Conservation (phyloP, 92 coral and sea anemone genomes). For the Epizoanthus ramosus region DNA sequence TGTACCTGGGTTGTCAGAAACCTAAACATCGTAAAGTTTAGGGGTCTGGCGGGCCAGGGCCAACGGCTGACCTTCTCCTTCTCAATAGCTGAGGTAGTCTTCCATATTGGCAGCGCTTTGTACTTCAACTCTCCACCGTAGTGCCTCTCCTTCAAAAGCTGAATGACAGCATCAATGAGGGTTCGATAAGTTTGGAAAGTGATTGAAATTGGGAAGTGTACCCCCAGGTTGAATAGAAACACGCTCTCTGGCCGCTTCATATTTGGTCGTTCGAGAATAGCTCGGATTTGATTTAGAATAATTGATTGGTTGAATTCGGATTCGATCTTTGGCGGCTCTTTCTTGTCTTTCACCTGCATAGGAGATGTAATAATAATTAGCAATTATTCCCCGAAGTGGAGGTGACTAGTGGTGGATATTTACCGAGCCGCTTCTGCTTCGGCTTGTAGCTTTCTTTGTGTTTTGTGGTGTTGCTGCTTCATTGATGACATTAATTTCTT, state of each 20-base stretch:
- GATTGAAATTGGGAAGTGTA: slow-evolving; percentile 64
- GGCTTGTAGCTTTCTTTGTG: too few relatives aligned
- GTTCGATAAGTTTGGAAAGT: slow-evolving; percentile 46
- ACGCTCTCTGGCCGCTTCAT: slow-evolving; percentile 52
- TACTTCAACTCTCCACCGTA: slow-evolving; percentile 40
- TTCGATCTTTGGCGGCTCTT: slow-evolving; percentile 49
- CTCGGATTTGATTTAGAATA: slow-evolving; percentile 42
- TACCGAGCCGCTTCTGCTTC: too few relatives aligned
- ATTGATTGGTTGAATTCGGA: slow-evolving; percentile 54
- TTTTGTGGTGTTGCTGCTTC: too few relatives aligned
- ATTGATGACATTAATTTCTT: too few relatives aligned
- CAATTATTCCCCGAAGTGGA: too few relatives aligned
- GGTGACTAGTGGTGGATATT: too few relatives aligned
- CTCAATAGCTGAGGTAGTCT: slow-evolving; percentile 68
- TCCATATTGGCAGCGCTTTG: slow-evolving; percentile 56
- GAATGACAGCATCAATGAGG: slow-evolving; percentile 51
- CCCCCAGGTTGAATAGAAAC: slow-evolving; percentile 60
- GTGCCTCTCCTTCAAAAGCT: slow-evolving; percentile 33
- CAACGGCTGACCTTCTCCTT: slow-evolving; percentile 51
- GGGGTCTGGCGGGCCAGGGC: slow-evolving; percentile 47
- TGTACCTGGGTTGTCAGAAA: slow-evolving; percentile 79
- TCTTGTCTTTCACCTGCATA: slow-evolving; percentile 63
- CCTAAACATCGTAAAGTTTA: slow-evolving; percentile 61
- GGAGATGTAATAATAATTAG: neutral
- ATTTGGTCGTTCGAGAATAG: slow-evolving; percentile 51